Evolutionary conservation across 2,888 invertebrate genomes (phyloP), one percentile per base, ranked within the genome.

Genomic region (Cantharis lateralis): DNA sequence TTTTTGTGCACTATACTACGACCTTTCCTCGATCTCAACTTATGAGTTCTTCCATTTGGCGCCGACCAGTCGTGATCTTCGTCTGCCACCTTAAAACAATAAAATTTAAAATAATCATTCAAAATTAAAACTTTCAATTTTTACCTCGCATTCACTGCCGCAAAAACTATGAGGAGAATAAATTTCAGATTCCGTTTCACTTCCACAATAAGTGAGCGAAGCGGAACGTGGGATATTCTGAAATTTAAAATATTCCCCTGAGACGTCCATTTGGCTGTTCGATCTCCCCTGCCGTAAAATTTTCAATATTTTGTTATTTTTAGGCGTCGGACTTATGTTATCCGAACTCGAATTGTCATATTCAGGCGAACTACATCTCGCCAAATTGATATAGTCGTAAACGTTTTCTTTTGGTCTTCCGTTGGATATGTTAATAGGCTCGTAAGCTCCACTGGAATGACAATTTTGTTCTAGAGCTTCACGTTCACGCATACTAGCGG

Each of bases 1-100:
- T 93, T 95, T 85, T 93, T 94, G 87, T 96, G 95, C 10, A 96
- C 95, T 80, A 96, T 93, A 87, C 95, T 95, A 78, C 95, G 91
- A 71, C 94, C 95, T 87, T 95, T 94, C 82, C 95, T 91, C 79
- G 95, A 93, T 82, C 95, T 90, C 80, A 95, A 90, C 86, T 88
- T 88, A 75, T 88, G 87, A 5, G 87, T 87, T 75, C 86, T 87
- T 13, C 88, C 89, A 78, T 89, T 89, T 70, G 85, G 86, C 66
- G 83, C 87, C 62, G 86, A 86, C 89, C 89, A 90, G 77, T 90
- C 90, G 77, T 89, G 88, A 82, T 90, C 89, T 78, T 90, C 90
- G 82, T 90, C 90, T 1, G 90, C 88, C 15, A 90, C 88, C 90
- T 90, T 18, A 62, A 72, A 77, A 63, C 32, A 15, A 15, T 68